Evolutionary conservation across 2,888 invertebrate genomes (phyloP).

Genomic region (Mythimna pallens): DNA sequence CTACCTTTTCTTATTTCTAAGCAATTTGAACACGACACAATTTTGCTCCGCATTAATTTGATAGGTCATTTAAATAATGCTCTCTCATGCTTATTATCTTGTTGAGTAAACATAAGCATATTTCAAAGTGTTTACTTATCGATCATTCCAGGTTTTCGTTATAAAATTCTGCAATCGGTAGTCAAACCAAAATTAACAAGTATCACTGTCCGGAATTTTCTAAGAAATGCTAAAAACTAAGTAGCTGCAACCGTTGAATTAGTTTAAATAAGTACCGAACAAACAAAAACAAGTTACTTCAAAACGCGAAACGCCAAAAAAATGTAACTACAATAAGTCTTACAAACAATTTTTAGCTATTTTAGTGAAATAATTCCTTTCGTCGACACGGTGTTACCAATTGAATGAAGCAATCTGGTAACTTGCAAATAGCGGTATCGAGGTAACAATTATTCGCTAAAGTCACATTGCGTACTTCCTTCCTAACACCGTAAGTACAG

Average conservation of each 20-base stretch:
- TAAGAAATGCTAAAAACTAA: not conserved
- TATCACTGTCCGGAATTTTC: not conserved
- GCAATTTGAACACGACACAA: conserved; percentile 46
- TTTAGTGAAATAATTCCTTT: conserved; percentile 20
- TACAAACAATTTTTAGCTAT: not conserved
- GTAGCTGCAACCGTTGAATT: not conserved
- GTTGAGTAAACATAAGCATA: not conserved
- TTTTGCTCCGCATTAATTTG: conserved; percentile 44
- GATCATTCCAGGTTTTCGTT: not conserved
- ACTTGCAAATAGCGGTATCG: conserved; percentile 21
- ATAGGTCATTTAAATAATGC: conserved; percentile 49
- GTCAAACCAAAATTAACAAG: conserved; percentile 14
- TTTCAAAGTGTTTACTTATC: not conserved
- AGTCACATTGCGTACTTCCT: conserved; percentile 47
- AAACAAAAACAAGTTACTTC: not conserved
- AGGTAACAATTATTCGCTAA: conserved; percentile 48
- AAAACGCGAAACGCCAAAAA: not conserved
- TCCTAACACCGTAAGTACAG: conserved; percentile 33
- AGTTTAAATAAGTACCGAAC: not conserved
- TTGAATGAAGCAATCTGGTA: conserved; percentile 35
- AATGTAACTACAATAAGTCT: not conserved
- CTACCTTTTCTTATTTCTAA: conserved; percentile 48
- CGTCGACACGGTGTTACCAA: conserved; percentile 23
- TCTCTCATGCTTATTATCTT: conserved; percentile 13
- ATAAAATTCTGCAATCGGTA: not conserved